Evolutionary conservation across 2,113 vertebrate species (phyloP).

Genomic region (Malaclemys terrapin): DNA sequence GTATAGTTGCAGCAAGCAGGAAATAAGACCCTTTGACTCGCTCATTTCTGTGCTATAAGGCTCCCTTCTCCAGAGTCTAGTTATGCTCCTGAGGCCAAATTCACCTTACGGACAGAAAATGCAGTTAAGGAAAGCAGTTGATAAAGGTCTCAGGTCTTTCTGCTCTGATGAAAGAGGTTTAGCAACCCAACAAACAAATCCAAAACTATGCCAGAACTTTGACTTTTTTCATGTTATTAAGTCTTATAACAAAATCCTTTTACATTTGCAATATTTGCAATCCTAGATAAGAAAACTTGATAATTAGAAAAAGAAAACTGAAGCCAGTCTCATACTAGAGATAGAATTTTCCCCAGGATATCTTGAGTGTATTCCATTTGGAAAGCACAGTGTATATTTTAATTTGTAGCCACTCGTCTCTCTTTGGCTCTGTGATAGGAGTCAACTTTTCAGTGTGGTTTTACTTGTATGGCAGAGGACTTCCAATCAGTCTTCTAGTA

Average conservation of each 20-base stretch:
- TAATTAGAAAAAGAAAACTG: neutral
- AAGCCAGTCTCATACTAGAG: neutral
- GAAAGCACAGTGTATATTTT: neutral
- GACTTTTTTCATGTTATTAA: neutral
- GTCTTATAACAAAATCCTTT: neutral
- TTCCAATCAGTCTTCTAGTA: neutral
- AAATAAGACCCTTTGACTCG: too few relatives aligned
- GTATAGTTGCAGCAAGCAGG: neutral
- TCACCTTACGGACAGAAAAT: neutral
- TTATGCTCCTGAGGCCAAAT: neutral
- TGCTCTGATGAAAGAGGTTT: neutral
- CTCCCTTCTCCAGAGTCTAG: neutral
- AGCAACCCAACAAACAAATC: neutral
- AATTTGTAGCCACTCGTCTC: neutral
- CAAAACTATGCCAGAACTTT: neutral
- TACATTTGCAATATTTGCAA: neutral
- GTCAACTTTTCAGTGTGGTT: neutral
- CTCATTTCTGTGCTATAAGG: neutral
- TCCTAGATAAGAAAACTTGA: neutral
- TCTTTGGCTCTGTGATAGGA: neutral
- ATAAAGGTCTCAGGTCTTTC: neutral
- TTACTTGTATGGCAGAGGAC: neutral
- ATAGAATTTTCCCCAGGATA: neutral
- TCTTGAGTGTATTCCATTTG: accelerated
- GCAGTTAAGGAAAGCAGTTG: neutral